phyloP scores from a whole-genome alignment of 2,113 vertebrate species.

The Leptocoma aspasia region DNA sequence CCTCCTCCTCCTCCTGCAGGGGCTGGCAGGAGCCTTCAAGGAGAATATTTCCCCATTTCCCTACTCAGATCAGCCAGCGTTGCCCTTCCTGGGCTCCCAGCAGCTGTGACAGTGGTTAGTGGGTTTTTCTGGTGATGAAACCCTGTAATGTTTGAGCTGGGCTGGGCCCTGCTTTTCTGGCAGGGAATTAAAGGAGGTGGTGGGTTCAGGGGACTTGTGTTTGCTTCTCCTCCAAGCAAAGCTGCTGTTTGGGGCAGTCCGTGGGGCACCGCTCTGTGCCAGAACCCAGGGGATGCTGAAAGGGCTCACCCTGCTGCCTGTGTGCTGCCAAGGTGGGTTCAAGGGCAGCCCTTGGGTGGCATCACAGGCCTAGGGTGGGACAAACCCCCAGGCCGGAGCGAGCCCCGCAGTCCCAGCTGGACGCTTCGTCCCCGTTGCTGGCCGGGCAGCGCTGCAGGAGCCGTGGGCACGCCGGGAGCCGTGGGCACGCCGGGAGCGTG shows the following conservation, averaged over 20 bases:
- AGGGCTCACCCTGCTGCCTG: neutral
- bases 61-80: rapidly evolving
- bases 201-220: neutral
- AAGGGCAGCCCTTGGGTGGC: neutral
- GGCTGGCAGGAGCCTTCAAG: neutral
- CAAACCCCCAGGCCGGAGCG: neutral
- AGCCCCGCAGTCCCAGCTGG: rapidly evolving
- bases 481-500: rapidly evolving
- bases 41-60: neutral
- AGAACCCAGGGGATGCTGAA: neutral
- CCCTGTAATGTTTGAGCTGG: neutral
- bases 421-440: rapidly evolving
- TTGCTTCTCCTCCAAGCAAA: neutral
- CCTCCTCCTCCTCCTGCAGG: neutral
- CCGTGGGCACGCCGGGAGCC: rapidly evolving
- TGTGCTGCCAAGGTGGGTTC: neutral
- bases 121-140: neutral
- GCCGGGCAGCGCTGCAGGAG: rapidly evolving
- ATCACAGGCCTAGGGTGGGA: too few species aligned
- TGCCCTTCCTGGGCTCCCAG: neutral
- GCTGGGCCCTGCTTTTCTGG: neutral
- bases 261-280: rapidly evolving
- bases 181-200: slow-evolving; percentile 26
- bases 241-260: rapidly evolving
- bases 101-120: rapidly evolving